A percentile compares a stretch with the other conserved stretches of the same genome.
Evolutionary conservation across 1,140 invertebrate genomes (phyloP).

Genomic region (Aphelenchoides avenae): DNA sequence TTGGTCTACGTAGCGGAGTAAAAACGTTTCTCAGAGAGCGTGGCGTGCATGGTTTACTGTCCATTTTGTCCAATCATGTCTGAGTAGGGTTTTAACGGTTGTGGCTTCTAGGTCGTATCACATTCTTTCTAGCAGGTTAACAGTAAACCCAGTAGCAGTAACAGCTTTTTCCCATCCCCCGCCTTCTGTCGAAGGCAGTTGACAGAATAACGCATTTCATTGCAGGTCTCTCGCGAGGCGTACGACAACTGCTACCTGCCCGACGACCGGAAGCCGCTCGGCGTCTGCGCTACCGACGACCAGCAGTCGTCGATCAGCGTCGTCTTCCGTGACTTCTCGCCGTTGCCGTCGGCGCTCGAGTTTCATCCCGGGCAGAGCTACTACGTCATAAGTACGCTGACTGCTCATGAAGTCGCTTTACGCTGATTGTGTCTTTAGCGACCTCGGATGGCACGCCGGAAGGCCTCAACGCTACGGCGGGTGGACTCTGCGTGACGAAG

Average conservation of each 20-base stretch:
- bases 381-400: constrained; percentile 44
- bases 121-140: too few relatives aligned
- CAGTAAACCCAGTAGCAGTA: too few relatives aligned
- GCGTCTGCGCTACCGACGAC: constrained; percentile 40
- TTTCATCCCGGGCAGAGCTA: constrained; percentile 40
- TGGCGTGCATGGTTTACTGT: too few relatives aligned
- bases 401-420: constrained; percentile 2
- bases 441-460: constrained; percentile 40
- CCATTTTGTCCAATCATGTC: too few relatives aligned
- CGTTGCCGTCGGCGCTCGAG: constrained; percentile 36
- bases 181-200: too few relatives aligned
- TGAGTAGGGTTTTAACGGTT: too few relatives aligned
- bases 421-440: constrained; percentile 24
- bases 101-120: too few relatives aligned
- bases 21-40: too few relatives aligned
- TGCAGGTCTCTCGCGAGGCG: constrained; percentile 40
- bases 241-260: constrained; percentile 42
- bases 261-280: constrained; percentile 26
- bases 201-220: too few relatives aligned
- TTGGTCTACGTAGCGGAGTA: too few relatives aligned
- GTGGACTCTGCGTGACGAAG: constrained; percentile 33
- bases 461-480: constrained; percentile 34
- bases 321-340: constrained; percentile 47
- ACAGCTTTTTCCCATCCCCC: too few relatives aligned
- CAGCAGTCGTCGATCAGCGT: constrained; percentile 39